Percentiles rank a stretch among this genome's conserved stretches.
phyloP scores from a whole-genome alignment of 2,888 invertebrate genomes.

The Chymomyza caudatula region DNA sequence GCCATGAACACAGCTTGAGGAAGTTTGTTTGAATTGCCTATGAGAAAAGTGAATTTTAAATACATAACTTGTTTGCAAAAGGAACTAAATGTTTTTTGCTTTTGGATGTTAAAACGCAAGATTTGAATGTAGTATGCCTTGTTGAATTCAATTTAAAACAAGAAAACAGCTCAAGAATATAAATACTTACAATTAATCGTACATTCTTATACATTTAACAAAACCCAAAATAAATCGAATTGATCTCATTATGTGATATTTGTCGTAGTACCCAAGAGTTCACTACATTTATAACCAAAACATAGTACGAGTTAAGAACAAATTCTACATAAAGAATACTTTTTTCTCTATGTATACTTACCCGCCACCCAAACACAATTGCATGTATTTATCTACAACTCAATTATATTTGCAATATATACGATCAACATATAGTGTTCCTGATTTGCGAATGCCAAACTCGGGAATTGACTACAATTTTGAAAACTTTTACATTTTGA shows the following conservation, averaged over 20 bases:
- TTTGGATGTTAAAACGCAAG: no score
- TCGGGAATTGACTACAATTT: background rate
- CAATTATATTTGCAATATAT: background rate
- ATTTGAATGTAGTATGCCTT: constrained; percentile 15
- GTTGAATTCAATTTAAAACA: constrained; percentile 21
- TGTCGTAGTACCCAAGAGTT: constrained; percentile 69
- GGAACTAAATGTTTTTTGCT: background rate
- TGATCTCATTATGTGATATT: constrained; percentile 75
- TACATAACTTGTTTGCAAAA: constrained; percentile 3
- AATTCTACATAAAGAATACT: constrained; percentile 29
- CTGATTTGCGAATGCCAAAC: background rate
- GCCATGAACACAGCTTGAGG: no score
- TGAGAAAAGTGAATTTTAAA: no score
- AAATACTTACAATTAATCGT: constrained; percentile 19
- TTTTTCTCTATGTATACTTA: background rate
- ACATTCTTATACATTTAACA: constrained; percentile 35
- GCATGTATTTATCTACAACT: background rate
- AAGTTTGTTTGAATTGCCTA: no score
- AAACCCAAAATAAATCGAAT: constrained; percentile 66
- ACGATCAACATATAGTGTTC: background rate
- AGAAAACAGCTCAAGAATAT: constrained; percentile 18
- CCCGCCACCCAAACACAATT: background rate
- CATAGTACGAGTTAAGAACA: constrained; percentile 41
- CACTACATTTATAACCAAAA: constrained; percentile 42
- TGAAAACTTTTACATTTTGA: background rate